Evolutionary conservation across 1,140 invertebrate species (phyloP).

Genomic region (Drosophila hydei): DNA sequence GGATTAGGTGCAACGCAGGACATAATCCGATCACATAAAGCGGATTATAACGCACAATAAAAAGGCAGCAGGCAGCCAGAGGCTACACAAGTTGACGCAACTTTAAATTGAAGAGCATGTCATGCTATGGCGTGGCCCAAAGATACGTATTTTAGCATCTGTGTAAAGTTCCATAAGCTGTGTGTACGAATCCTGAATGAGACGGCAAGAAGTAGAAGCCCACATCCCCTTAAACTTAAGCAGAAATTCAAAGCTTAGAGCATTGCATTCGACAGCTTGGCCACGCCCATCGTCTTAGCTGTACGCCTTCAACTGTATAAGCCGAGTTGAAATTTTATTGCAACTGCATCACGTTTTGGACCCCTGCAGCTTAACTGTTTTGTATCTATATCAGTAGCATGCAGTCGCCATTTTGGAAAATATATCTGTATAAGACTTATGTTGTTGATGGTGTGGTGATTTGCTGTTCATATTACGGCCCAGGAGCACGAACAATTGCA

Average conservation of each 20-base stretch:
- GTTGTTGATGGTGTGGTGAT: constrained; percentile 4
- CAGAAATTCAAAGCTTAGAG: constrained; percentile 36
- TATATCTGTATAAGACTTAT: constrained; percentile 22
- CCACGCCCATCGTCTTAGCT: constrained; percentile 46
- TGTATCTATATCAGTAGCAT: constrained; percentile 58
- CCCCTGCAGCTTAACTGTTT: constrained; percentile 66
- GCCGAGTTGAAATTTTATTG: constrained; percentile 37
- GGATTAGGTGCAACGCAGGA: constrained; percentile 76
- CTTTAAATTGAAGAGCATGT: constrained; percentile 62
- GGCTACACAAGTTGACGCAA: constrained; percentile 50
- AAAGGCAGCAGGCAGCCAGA: constrained; percentile 31
- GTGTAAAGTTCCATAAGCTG: constrained; percentile 59
- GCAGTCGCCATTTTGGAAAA: constrained; percentile 74
- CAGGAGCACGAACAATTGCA: constrained; percentile 71
- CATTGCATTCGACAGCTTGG: constrained; percentile 49
- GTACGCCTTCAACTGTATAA: constrained; percentile 24
- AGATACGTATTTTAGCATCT: constrained; percentile 28
- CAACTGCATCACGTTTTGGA: constrained; percentile 56
- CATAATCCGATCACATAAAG: constrained; percentile 81
- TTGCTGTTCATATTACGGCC: constrained; percentile 15
- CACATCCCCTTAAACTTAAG: constrained; percentile 21
- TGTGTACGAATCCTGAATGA: constrained; percentile 51
- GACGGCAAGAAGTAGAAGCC: constrained; percentile 12
- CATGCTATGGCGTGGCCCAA: constrained; percentile 13
- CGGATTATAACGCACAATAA: constrained; percentile 74